Evolutionary conservation across 2,888 invertebrate genomes (phyloP).

Genomic region (Coecobrya sp.): DNA sequence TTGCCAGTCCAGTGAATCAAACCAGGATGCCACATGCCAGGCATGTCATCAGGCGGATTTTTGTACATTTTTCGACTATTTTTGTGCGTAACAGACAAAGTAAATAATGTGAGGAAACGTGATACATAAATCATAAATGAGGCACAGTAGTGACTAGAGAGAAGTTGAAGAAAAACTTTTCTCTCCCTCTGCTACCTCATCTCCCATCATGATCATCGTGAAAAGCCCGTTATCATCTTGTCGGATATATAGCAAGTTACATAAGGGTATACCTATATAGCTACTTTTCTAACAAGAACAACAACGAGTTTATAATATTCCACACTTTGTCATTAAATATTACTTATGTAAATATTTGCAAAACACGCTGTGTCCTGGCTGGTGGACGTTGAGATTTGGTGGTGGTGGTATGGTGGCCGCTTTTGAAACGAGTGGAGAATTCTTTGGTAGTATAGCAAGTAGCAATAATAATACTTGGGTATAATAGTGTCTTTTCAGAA

Average conservation of each 20-base stretch:
- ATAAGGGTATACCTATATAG: too few species aligned
- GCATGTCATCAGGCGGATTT: too few species aligned
- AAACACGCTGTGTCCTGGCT: conserved; percentile 37
- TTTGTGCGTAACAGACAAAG: background rate
- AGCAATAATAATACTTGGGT: background rate
- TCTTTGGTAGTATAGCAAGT: background rate
- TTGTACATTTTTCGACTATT: too few species aligned
- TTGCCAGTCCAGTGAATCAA: background rate
- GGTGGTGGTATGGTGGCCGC: background rate
- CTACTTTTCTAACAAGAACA: background rate
- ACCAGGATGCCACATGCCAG: background rate
- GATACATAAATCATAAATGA: conserved; percentile 47
- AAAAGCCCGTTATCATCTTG: background rate
- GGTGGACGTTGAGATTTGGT: background rate
- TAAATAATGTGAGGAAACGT: conserved; percentile 25
- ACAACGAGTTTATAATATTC: conserved; percentile 23
- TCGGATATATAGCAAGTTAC: background rate
- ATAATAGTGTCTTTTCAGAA: background rate
- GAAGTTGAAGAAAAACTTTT: background rate
- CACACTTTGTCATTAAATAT: conserved; percentile 61
- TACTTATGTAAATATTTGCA: conserved; percentile 58
- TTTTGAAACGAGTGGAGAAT: background rate
- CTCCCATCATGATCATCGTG: background rate
- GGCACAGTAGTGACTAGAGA: background rate
- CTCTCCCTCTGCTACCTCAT: conserved; percentile 34